phyloP scores from a whole-genome alignment of 2,113 vertebrate genomes.

The Struthio camelus region DNA sequence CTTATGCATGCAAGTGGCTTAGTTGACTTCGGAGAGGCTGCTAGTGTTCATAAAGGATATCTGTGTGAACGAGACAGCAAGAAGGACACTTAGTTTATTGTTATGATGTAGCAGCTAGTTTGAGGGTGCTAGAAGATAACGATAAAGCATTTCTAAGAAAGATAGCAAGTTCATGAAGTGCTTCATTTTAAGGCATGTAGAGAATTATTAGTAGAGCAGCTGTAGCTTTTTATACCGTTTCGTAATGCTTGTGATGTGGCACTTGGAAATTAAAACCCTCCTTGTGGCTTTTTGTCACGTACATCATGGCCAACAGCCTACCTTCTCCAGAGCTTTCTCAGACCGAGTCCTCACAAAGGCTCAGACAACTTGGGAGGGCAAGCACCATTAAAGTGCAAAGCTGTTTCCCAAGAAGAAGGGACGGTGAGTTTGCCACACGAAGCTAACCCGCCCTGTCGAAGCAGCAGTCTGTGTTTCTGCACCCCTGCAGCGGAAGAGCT shows the following conservation, averaged over 20 bases:
- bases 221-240: constrained; percentile 35
- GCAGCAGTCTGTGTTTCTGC: constrained; percentile 20
- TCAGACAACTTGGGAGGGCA: background rate
- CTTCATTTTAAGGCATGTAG: constrained; percentile 25
- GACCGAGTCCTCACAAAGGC: background rate
- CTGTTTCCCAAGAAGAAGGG: background rate
- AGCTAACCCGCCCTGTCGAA: background rate
- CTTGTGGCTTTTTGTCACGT: background rate
- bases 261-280: constrained; percentile 48
- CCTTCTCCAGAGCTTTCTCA: background rate
- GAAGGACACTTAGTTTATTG: background rate
- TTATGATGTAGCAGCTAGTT: background rate
- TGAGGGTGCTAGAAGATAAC: background rate
- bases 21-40: background rate
- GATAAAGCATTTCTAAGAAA: background rate
- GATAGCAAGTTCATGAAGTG: background rate
- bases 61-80: background rate
- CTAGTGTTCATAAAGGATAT: background rate
- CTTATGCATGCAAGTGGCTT: background rate
- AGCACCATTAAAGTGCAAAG: background rate
- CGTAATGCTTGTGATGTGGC: background rate
- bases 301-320: background rate
- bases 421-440: background rate
- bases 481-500: background rate
- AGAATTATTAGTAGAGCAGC: constrained; percentile 46